Base-by-base conservation (phyloP, 2,797 vertebrate species). In the Pseudomugil gertrudae region DNA sequence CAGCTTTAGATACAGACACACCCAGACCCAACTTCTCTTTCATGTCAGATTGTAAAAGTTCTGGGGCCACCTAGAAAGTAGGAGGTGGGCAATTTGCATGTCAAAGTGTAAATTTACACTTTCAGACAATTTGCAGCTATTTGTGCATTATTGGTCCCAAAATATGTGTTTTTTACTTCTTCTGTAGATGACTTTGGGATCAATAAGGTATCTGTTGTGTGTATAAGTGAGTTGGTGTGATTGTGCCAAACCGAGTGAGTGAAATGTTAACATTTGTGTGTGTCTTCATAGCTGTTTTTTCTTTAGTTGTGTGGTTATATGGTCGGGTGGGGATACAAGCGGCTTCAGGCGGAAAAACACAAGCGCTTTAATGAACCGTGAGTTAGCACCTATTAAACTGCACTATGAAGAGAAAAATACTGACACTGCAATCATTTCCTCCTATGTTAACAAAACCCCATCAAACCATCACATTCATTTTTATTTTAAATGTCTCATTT, bases 11-110 rank as follows among this genome's bases (percentile, higher is more conserved):
- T 64, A 30, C 53, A 32, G 60, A 55, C 72, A 45, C 77, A 33
- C 69, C 70, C 73, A 59, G 47, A 33, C 15, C 21, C 74, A 33
- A 17, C 9, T 19, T 56, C 55, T 60, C 75, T 72, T 79, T 81
- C 53, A 81, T 84, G 74, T 81, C 63, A 24, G 53, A 57, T 56
- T 72, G 75, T 87, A 78, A 89, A 90, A 85, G 53, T 27, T 74
- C 56, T 69, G 79, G 78, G 60, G 63, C 40, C 29, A n/a, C n/a
- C 1, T 51, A 60, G 60, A 29, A 48, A 29, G 24, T 35, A 32
- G 30, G 45, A 63, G 55, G 29, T 56, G 26, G 14, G 30, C 3
- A 52, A 8, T 66, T 72, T 60, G 35, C 60, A 76, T 62, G 77
- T 73, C 47, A 54, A 21, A 52, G 72, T 66, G 76, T 51, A 24